phyloP scores from a whole-genome alignment of 2,888 invertebrate genomes.

The Heliconius charithonia region DNA sequence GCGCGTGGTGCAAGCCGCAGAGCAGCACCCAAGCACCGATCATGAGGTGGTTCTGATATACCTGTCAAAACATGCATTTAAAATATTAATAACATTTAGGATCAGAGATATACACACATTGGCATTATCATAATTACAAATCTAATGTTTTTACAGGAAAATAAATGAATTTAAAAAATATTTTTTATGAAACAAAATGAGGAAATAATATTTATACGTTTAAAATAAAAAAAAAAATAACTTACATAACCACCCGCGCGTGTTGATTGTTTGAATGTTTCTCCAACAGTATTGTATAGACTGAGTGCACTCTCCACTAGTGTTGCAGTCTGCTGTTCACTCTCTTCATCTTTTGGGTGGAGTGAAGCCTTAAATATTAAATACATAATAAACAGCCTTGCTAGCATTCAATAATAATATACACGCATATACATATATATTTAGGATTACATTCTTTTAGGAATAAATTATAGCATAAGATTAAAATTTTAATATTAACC shows the following conservation, averaged over 20 bases:
- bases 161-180: neutral
- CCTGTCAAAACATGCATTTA: conserved; percentile 71
- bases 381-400: neutral
- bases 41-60: conserved; percentile 94
- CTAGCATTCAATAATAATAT: neutral
- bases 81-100: too few species aligned
- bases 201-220: neutral
- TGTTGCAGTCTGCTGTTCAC: conserved; percentile 91
- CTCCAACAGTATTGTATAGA: conserved; percentile 91
- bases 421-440: neutral
- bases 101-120: neutral
- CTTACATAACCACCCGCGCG: conserved; percentile 94
- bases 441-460: too few species aligned
- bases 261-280: conserved; percentile 92
- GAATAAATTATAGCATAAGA: too few species aligned
- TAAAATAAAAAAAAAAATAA: conserved; percentile 47
- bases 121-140: neutral
- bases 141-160: neutral
- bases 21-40: conserved; percentile 94
- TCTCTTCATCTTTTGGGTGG: conserved; percentile 88
- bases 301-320: conserved; percentile 95
- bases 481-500: too few species aligned
- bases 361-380: conserved; percentile 68
- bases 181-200: neutral
- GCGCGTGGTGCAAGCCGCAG: conserved; percentile 92